A percentile compares a stretch with the other conserved stretches of the same genome.
Evolutionary conservation across 2,113 vertebrate genomes (phyloP).

Genomic region (Hippocampus zosterae): DNA sequence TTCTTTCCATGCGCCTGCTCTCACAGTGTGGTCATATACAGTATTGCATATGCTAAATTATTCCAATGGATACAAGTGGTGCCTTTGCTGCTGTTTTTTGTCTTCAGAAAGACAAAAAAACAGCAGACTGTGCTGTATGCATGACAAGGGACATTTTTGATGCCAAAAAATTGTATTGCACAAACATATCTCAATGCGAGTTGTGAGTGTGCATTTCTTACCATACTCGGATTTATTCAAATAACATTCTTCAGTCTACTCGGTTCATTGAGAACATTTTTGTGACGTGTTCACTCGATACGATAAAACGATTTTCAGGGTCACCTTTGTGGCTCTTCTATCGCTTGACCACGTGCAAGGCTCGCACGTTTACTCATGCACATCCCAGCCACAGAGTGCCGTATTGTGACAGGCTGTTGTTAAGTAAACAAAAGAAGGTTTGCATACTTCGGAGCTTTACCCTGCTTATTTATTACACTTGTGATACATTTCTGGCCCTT

Average conservation of each 20-base stretch:
- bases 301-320: not conserved
- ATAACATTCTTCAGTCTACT: not conserved
- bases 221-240: not conserved
- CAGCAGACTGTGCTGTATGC: too few relatives aligned
- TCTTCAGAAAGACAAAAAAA: not conserved
- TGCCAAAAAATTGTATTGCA: too few relatives aligned
- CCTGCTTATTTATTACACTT: slow-evolving; percentile 7
- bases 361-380: not conserved
- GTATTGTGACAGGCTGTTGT: not conserved
- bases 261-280: not conserved
- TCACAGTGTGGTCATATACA: not conserved
- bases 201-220: not conserved
- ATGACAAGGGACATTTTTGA: too few relatives aligned
- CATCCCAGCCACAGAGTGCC: not conserved
- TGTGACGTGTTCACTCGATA: not conserved
- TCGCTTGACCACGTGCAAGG: not conserved
- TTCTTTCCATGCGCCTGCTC: slow-evolving; percentile 3
- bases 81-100: not conserved
- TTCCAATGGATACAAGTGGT: not conserved
- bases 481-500: slow-evolving; percentile 2
- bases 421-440: slow-evolving; percentile 5
- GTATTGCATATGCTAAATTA: not conserved
- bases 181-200: too few relatives aligned
- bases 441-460: not conserved
- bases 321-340: not conserved